These are phyloP conservation scores for Drosophila kanekoi DNA, from an alignment of 2,888 invertebrate species.

Conservation along the genomic window DNA sequence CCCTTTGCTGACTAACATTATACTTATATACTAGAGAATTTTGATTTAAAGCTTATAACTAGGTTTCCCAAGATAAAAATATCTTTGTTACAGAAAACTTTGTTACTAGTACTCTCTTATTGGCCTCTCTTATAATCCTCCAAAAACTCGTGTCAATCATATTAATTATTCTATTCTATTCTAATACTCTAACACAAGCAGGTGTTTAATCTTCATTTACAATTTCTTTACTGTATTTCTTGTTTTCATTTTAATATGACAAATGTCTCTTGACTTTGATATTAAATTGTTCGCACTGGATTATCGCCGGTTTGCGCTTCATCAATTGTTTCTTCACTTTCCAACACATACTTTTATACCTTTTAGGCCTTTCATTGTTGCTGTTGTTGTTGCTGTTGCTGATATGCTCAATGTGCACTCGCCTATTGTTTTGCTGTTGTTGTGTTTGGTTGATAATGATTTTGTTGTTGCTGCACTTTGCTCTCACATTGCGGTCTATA, in stretches of 20 bases:
- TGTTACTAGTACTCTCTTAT: too few relatives aligned
- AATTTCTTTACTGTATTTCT: background rate
- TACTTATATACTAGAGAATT: too few relatives aligned
- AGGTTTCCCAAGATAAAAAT: too few relatives aligned
- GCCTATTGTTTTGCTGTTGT: slow-evolving; percentile 39
- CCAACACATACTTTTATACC: slow-evolving; percentile 17
- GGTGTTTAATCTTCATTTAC: too few relatives aligned
- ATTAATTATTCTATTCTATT: too few relatives aligned
- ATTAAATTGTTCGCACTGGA: slow-evolving; percentile 24
- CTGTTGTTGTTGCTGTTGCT: slow-evolving; percentile 25
- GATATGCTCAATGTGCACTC: slow-evolving; percentile 51
- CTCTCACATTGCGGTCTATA: slow-evolving; percentile 25
- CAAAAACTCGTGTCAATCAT: too few relatives aligned
- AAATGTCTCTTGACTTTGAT: slow-evolving; percentile 27
- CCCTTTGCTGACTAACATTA: too few relatives aligned
- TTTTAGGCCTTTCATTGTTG: slow-evolving; percentile 8
- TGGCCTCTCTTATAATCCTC: too few relatives aligned
- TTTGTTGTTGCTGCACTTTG: slow-evolving; percentile 41
- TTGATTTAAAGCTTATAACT: too few relatives aligned
- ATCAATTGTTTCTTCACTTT: slow-evolving; percentile 44
- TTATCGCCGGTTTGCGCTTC: slow-evolving; percentile 18
- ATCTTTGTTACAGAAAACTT: too few relatives aligned
- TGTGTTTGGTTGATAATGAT: slow-evolving; percentile 34
- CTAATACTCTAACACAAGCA: too few relatives aligned
- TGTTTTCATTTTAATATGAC: slow-evolving; percentile 6